Evolutionary conservation across 2,888 invertebrate genomes (phyloP).

Genomic region (Scaptomyza tumidula): DNA sequence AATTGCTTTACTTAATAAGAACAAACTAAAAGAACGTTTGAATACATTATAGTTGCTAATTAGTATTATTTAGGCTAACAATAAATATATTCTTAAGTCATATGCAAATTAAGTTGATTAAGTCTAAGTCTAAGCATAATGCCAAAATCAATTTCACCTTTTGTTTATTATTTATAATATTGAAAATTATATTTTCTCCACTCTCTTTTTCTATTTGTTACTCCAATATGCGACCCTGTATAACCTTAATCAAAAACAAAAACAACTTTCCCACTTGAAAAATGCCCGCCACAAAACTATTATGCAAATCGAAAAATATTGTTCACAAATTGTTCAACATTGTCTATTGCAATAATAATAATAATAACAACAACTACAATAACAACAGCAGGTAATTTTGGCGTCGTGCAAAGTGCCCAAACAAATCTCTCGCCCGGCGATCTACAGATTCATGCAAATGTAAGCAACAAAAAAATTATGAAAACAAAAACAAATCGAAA

Average conservation of each 20-base stretch:
- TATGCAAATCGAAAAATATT: constrained; percentile 31
- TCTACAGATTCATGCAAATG: constrained; percentile 84
- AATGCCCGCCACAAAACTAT: constrained; percentile 52
- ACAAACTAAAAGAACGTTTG: background rate
- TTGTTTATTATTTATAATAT: constrained; percentile 33
- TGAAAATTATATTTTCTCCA: constrained; percentile 42
- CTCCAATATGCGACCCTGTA: constrained; percentile 30
- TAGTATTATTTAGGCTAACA: background rate
- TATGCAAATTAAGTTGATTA: constrained; percentile 29
- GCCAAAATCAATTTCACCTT: constrained; percentile 7
- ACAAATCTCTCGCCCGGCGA: constrained; percentile 82
- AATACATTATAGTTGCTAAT: constrained; percentile 4
- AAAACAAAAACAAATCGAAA: constrained; percentile 14
- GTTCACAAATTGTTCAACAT: constrained; percentile 22
- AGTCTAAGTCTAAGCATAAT: constrained; percentile 13
- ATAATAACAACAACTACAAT: constrained; percentile 41
- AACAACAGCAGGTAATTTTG: constrained; percentile 81
- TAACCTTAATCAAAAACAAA: constrained; percentile 18
- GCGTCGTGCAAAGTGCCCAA: constrained; percentile 76
- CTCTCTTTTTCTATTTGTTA: constrained; percentile 58
- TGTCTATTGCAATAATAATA: constrained; percentile 33
- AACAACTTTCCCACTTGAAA: constrained; percentile 26
- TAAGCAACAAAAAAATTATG: constrained; percentile 73
- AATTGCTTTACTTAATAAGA: constrained; percentile 5
- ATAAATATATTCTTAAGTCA: constrained; percentile 7